Evolutionary conservation across 2,113 vertebrate genomes (phyloP).

Genomic region (Poecilia latipinna): DNA sequence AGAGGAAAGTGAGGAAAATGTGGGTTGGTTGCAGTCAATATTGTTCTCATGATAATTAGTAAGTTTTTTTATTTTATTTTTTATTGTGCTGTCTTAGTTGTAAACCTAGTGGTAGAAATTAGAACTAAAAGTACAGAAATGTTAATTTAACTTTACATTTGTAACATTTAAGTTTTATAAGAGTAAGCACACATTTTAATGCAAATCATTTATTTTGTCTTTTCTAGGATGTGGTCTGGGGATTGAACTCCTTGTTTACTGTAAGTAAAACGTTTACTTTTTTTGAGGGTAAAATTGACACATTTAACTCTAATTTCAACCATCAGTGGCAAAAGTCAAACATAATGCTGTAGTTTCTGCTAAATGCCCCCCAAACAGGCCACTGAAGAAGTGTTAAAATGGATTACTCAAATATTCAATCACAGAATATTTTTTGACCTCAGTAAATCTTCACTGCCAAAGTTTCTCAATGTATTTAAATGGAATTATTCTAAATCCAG

Average conservation of each 20-base stretch:
- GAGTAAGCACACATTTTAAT: background rate
- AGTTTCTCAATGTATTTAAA: background rate
- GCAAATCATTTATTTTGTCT: slow-evolving; percentile 3
- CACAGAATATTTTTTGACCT: background rate
- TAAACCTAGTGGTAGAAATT: background rate
- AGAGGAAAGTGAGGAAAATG: background rate
- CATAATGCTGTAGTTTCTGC: no score
- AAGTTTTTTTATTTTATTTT: background rate
- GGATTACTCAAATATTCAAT: background rate
- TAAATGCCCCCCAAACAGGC: background rate
- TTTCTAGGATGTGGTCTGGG: slow-evolving; percentile 97
- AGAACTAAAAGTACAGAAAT: background rate
- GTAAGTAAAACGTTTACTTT: slow-evolving; percentile 82
- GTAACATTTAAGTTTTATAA: background rate
- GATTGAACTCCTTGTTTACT: slow-evolving; percentile 97
- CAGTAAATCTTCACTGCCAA: background rate
- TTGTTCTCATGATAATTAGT: background rate
- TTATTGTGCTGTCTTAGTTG: background rate
- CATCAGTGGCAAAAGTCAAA: no score
- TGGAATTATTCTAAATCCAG: background rate
- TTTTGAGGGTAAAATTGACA: no score
- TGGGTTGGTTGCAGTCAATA: background rate
- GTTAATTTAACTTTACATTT: background rate
- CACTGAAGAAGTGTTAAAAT: background rate
- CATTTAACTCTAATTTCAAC: no score